Base-by-base conservation (phyloP, 2,113 vertebrate genomes). In the Paradoxurus hermaphroditus region DNA sequence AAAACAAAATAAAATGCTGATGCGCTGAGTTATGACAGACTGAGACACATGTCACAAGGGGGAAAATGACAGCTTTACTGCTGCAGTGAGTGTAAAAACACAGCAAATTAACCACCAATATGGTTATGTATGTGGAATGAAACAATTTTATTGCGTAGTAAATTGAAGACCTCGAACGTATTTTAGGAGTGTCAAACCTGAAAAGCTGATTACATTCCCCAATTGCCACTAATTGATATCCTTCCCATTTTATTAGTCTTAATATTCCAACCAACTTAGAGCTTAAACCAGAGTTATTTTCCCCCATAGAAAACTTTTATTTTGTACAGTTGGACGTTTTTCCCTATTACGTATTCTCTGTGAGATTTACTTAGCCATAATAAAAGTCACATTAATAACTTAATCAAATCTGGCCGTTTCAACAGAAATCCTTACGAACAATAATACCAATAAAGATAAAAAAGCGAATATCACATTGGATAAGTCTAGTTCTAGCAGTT, bases 91-190 rank as follows among this genome's bases (percentile, higher is more conserved):
- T 93, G 92, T 56, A 90, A 91, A 88, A 96, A 91, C 89, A 95
- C 89, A n/a, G 34, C 83, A 70, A 91, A 83, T 97, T 90, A 97
- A 73, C 81, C 41, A 56, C 92, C 90, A 56, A 29, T 70, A 8
- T 27, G 36, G 73, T 39, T 62, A 46, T 59, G n/a, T 56, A 14
- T 41, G 46, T 25, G 67, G 79, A 90, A 49, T 1, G 11, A 36
- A 94, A 78, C 39, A 83, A 86, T 82, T 91, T 95, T 29, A 90
- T 84, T 31, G 95, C 51, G 16, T 15, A 81, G 84, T 75, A 84
- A 92, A 77, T 78, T 93, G 75, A 91, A 97, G 97, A 84, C 98
- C 98, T 97, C 83, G 82, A 98, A 98, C 97, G 98, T 94, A 73
- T 72, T 95, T 97, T 83, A 85, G 70, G 23, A 67, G 18, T 90